phyloP scores from a whole-genome alignment of 2,888 invertebrate genomes.

The Camponotus fellah region DNA sequence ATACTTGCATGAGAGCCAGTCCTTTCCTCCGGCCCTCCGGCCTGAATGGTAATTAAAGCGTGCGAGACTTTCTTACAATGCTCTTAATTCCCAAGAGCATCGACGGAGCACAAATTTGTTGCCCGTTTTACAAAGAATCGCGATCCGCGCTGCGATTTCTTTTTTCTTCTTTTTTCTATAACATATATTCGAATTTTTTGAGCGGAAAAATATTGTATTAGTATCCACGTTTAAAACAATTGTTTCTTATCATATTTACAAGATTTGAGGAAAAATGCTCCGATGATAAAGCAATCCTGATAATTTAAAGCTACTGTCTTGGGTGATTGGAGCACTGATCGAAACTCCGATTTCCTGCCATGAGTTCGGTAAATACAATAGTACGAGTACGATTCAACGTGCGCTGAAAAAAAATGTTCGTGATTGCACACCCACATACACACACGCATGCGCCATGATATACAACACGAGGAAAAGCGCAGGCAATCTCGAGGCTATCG shows the following conservation, averaged over 20 bases:
- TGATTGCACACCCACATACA: not conserved
- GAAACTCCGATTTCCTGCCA: not conserved
- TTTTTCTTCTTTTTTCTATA: not conserved
- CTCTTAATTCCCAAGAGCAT: conserved; percentile 73
- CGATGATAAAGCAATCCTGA: not conserved
- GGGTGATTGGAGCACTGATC: not conserved
- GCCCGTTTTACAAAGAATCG: not conserved
- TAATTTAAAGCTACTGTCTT: not conserved
- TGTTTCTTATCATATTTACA: not conserved
- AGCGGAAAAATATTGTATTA: not conserved
- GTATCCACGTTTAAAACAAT: not conserved
- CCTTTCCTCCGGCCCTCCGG: conserved; percentile 74
- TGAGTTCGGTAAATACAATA: not conserved
- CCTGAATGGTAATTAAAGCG: conserved; percentile 81
- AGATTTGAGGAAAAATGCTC: not conserved
- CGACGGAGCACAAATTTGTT: conserved; percentile 55
- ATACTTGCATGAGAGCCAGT: conserved; percentile 80
- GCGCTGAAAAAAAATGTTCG: conserved; percentile 9
- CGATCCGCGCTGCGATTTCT: not conserved
- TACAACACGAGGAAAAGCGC: conserved; percentile 18
- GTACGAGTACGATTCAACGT: not conserved
- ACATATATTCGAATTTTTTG: not conserved
- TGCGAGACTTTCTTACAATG: conserved; percentile 75
- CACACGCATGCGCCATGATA: not conserved
- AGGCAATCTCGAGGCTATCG: not conserved